Percentiles rank a stretch among this genome's conserved stretches.
These are phyloP conservation scores for Meles meles DNA, from an alignment of 2,113 vertebrate genomes.

Conservation along the genomic window DNA sequence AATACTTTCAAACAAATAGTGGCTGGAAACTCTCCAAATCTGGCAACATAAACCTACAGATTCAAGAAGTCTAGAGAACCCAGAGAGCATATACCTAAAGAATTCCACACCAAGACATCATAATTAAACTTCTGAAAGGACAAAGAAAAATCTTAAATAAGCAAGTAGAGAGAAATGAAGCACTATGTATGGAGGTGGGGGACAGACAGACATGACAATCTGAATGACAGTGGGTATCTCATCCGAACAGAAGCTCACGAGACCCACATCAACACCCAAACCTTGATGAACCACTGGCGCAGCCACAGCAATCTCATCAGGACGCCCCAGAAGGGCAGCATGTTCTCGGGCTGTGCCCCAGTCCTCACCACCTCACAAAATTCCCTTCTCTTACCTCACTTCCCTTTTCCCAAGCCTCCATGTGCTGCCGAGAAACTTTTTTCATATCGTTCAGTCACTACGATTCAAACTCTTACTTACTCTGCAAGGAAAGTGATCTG, in stretches of 20 bases:
- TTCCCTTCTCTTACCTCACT: background rate
- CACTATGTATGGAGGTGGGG: too few relatives aligned
- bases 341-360: accelerated
- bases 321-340: too few relatives aligned
- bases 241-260: background rate
- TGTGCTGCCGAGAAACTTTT: background rate
- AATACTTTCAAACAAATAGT: background rate
- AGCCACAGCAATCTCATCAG: accelerated
- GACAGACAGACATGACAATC: background rate
- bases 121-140: background rate
- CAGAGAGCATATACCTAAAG: background rate
- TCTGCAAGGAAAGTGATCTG: background rate
- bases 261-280: accelerated
- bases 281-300: accelerated
- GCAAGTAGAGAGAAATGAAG: background rate
- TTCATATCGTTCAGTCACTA: background rate
- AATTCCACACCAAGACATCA: background rate
- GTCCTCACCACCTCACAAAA: too few relatives aligned
- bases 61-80: background rate
- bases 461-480: background rate
- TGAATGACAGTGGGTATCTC: background rate
- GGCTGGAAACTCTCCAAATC: background rate
- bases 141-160: background rate
- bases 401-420: background rate
- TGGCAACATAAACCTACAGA: background rate